Conservation (phyloP, 2,888 invertebrate species). For the Sialis lutaria region DNA sequence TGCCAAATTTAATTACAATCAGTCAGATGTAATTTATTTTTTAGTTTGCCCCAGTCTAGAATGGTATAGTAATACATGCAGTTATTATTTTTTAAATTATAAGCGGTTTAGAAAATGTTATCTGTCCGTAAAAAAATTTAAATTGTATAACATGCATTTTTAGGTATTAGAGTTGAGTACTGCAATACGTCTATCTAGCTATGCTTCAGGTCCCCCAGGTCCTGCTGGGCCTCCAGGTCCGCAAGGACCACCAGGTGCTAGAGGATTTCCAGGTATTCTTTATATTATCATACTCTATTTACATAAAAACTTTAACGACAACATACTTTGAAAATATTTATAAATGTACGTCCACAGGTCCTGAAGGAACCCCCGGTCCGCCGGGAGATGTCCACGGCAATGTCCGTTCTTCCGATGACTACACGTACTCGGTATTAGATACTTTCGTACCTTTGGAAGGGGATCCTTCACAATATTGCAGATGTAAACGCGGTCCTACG, state of each 20-base stretch:
- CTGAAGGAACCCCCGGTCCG: constrained; percentile 13
- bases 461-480: constrained; percentile 31
- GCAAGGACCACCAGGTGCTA: constrained; percentile 25
- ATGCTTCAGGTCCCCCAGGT: constrained; percentile 32
- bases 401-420: constrained; percentile 23
- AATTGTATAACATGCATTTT: not conserved
- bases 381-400: constrained; percentile 7
- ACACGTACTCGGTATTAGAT: constrained; percentile 36
- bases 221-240: constrained; percentile 29
- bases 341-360: constrained; percentile 7
- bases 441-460: constrained; percentile 38
- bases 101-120: too few relatives aligned
- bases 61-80: too few relatives aligned
- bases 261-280: constrained; percentile 24
- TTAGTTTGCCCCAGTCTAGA: too few relatives aligned
- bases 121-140: too few relatives aligned
- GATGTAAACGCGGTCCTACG: constrained; percentile 46
- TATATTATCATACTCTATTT: not conserved
- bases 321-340: too few relatives aligned
- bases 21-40: too few relatives aligned
- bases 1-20: too few relatives aligned
- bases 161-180: constrained; percentile 34
- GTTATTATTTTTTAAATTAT: too few relatives aligned
- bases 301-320: not conserved
- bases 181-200: constrained; percentile 30